phyloP scores from a whole-genome alignment of 2,113 vertebrate genomes.

The Ondatra zibethicus region DNA sequence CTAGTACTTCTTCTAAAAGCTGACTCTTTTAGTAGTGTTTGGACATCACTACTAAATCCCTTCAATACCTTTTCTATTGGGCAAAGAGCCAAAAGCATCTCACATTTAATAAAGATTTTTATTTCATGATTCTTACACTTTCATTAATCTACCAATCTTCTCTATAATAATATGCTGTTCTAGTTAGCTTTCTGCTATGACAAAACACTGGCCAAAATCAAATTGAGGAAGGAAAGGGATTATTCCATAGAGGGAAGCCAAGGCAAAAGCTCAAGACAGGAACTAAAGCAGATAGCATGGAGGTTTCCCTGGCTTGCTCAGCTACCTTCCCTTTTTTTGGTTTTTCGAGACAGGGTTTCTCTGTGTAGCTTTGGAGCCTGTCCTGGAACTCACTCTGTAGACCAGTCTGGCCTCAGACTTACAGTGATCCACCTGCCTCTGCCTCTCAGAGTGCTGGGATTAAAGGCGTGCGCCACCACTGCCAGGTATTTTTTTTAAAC shows the following conservation, averaged over 20 bases:
- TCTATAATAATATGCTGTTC: not conserved
- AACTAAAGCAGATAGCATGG: not conserved
- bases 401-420: too few species aligned
- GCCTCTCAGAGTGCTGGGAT: too few species aligned
- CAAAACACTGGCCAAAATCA: not conserved
- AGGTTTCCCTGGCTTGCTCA: not conserved
- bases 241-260: not conserved
- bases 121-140: slow-evolving; percentile 21
- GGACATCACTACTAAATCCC: not conserved
- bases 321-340: not conserved
- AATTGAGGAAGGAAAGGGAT: not conserved
- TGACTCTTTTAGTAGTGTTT: not conserved
- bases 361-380: too few species aligned
- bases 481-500: too few species aligned
- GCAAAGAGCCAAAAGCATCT: not conserved
- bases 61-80: not conserved
- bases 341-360: too few species aligned
- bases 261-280: not conserved
- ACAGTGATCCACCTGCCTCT: too few species aligned
- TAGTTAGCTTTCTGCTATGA: not conserved
- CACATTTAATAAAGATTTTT: not conserved
- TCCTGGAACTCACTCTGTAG: too few species aligned
- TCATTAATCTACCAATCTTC: not conserved
- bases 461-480: too few species aligned
- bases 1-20: not conserved